Conservation (phyloP, 1,140 invertebrate species). For the Drosophila nannoptera region DNA sequence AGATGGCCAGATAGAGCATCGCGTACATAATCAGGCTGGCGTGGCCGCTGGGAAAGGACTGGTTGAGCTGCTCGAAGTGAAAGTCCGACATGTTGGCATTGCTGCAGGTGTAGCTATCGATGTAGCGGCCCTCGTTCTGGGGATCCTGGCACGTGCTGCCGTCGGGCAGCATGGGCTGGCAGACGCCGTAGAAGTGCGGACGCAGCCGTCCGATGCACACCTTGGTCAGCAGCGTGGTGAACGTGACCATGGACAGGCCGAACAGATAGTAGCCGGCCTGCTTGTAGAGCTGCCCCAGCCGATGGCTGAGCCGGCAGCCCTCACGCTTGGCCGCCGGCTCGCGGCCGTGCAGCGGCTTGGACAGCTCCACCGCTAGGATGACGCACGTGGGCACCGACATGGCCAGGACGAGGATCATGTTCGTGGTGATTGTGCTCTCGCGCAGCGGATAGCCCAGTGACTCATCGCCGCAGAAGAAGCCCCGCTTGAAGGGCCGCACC, state of each 20-base stretch:
- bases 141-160: conserved; percentile 80
- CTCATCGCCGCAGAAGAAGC: conserved; percentile 97
- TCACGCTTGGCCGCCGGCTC: conserved; percentile 36
- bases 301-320: conserved; percentile 80
- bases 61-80: conserved; percentile 84
- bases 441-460: conserved; percentile 91
- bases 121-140: conserved; percentile 83
- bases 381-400: conserved; percentile 55
- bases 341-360: conserved; percentile 59
- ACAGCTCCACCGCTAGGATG: conserved; percentile 67
- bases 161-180: conserved; percentile 82
- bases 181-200: conserved; percentile 93
- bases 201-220: conserved; percentile 93
- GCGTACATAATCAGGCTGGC: conserved; percentile 88
- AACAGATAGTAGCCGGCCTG: conserved; percentile 90
- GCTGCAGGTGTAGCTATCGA: conserved; percentile 83
- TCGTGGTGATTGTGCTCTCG: conserved; percentile 83
- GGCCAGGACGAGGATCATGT: conserved; percentile 35
- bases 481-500: conserved; percentile 88
- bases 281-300: conserved; percentile 85
- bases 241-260: conserved; percentile 88
- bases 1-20: conserved; percentile 90
- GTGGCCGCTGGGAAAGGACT: conserved; percentile 91
- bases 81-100: conserved; percentile 80
- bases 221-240: conserved; percentile 93